These are phyloP conservation scores for Marcusenius ussheri DNA, from an alignment of 2,113 vertebrate genomes.

Conservation along the genomic window DNA sequence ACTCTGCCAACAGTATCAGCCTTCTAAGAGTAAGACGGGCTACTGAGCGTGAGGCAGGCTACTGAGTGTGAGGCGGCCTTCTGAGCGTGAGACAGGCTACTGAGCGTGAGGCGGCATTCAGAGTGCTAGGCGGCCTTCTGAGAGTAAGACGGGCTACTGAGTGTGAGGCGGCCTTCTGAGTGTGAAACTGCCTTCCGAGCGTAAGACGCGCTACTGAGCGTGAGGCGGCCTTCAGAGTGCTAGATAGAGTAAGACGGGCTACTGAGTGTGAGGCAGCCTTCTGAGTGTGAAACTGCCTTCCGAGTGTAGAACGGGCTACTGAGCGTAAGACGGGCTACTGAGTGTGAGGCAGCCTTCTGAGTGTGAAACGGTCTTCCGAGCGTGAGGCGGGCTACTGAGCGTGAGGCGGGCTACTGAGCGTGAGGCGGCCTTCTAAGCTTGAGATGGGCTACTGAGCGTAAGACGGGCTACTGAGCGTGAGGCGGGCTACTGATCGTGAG, in stretches of 20 bases:
- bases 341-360: too few relatives aligned
- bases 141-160: too few relatives aligned
- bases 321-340: too few relatives aligned
- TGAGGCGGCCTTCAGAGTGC: background rate
- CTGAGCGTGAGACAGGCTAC: too few relatives aligned
- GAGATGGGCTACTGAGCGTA: accelerated
- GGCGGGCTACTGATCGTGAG: background rate
- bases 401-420: too few relatives aligned
- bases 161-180: background rate
- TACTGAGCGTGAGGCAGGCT: too few relatives aligned
- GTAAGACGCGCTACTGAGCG: background rate
- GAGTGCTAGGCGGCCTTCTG: background rate
- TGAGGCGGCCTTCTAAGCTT: accelerated
- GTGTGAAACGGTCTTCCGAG: accelerated
- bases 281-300: background rate
- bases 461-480: too few relatives aligned
- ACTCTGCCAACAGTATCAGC: too few relatives aligned
- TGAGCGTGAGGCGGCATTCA: too few relatives aligned
- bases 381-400: too few relatives aligned
- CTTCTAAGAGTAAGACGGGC: background rate
- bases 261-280: background rate
- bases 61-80: too few relatives aligned
- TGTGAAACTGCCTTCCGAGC: too few relatives aligned
- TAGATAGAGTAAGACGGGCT: background rate
- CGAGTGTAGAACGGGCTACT: background rate